Evolutionary conservation across 2,797 vertebrate species (phyloP).

Genomic region (Sylvilagus floridanus): DNA sequence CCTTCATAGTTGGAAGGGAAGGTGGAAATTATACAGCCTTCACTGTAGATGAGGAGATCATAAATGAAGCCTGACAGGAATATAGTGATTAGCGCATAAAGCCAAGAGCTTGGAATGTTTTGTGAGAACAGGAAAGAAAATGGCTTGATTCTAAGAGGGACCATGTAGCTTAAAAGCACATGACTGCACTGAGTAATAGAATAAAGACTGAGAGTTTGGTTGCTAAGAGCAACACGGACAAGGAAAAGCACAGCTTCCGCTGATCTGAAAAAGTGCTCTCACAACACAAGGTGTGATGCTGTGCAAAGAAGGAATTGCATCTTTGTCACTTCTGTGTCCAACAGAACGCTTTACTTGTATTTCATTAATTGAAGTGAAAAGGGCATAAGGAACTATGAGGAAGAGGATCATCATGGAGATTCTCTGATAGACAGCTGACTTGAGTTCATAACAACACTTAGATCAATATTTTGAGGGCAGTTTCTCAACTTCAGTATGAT

Average conservation of each 20-base stretch:
- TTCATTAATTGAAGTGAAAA: slow-evolving; percentile 26
- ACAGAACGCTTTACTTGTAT: background rate
- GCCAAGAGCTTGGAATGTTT: background rate
- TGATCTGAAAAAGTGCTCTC: slow-evolving; percentile 68
- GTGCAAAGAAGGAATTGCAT: background rate
- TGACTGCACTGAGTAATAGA: slow-evolving; percentile 70
- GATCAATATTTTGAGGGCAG: slow-evolving; percentile 6
- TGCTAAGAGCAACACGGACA: slow-evolving; percentile 79
- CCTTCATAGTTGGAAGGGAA: background rate
- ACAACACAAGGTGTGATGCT: slow-evolving; percentile 62
- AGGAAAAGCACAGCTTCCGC: slow-evolving; percentile 64
- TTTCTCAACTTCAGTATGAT: background rate
- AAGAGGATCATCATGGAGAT: background rate
- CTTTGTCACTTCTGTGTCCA: slow-evolving; percentile 4
- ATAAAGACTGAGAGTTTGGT: slow-evolving; percentile 73
- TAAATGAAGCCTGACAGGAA: background rate
- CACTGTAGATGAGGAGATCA: background rate
- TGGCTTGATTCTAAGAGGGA: background rate
- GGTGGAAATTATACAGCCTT: background rate
- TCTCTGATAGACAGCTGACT: background rate
- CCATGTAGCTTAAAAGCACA: slow-evolving; percentile 4
- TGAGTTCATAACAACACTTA: background rate
- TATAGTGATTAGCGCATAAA: background rate
- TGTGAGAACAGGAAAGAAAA: slow-evolving; percentile 24
- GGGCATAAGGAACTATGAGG: background rate